Conservation (phyloP, 2,113 vertebrate genomes). For the Choloepus hoffmanni region DNA sequence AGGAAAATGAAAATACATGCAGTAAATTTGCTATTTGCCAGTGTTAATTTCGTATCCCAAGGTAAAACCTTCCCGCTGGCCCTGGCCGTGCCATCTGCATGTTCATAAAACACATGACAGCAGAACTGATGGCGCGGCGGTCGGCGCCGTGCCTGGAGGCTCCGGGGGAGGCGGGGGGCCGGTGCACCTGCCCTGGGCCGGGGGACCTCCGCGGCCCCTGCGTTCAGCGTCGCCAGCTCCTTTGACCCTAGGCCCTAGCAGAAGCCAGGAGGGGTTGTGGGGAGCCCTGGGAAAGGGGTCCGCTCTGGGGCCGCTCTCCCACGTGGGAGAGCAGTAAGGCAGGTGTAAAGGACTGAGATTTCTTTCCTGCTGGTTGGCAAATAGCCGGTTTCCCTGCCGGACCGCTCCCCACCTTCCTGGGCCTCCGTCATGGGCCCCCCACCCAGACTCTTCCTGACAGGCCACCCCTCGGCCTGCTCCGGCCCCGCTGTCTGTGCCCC, state of each 20-base stretch:
- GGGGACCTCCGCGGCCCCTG: neutral
- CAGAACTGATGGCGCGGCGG: slow-evolving; percentile 72
- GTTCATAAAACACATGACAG: slow-evolving; percentile 82
- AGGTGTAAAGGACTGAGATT: neutral
- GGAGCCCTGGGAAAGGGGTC: neutral
- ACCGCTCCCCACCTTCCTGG: neutral
- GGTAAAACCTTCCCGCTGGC: slow-evolving; percentile 87
- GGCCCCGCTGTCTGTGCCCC: neutral
- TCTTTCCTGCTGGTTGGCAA: neutral
- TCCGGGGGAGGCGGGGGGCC: fast-evolving
- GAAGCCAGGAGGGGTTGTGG: neutral
- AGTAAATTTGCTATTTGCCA: slow-evolving; percentile 89
- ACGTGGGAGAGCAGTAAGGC: too few species aligned
- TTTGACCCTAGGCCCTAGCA: neutral
- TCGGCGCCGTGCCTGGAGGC: neutral
- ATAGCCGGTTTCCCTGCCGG: neutral
- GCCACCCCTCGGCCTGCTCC: neutral
- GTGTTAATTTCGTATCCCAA: slow-evolving; percentile 90
- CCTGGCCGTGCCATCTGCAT: slow-evolving; percentile 87
- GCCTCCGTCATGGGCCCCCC: too few species aligned
- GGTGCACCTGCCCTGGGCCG: neutral
- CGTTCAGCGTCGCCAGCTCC: too few species aligned
- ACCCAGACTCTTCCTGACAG: neutral
- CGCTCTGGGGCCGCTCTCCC: neutral
- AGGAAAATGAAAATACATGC: slow-evolving; percentile 91